Evolutionary conservation across 2,888 invertebrate species (phyloP).

Genomic region (Plusia festucae): DNA sequence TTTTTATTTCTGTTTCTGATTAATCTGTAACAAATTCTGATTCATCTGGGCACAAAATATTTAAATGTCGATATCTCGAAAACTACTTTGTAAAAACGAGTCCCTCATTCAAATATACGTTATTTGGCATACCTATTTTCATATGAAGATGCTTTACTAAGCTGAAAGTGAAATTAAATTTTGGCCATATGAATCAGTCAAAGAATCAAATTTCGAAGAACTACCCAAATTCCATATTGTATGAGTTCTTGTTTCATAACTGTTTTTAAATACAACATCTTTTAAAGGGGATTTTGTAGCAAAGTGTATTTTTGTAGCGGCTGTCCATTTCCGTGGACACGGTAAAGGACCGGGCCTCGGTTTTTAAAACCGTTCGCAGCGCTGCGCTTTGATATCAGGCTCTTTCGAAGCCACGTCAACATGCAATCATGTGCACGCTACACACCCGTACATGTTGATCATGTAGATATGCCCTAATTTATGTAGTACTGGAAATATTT

Average conservation of each 20-base stretch:
- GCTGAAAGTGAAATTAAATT: no score
- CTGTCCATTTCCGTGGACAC: slow-evolving; percentile 67
- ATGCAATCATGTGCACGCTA: slow-evolving; percentile 70
- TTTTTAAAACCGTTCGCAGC: slow-evolving; percentile 72
- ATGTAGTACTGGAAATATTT: slow-evolving; percentile 37
- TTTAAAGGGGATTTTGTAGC: slow-evolving; percentile 36
- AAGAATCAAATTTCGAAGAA: no score
- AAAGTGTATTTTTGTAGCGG: slow-evolving; percentile 51
- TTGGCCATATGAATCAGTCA: no score
- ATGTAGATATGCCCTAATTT: slow-evolving; percentile 53
- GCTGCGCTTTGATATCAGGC: slow-evolving; percentile 75
- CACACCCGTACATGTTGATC: slow-evolving; percentile 50
- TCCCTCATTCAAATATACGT: no score
- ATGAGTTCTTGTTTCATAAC: slow-evolving; percentile 11
- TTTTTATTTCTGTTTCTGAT: no score
- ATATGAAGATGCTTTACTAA: no score
- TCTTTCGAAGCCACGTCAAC: slow-evolving; percentile 70
- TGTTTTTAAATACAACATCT: slow-evolving; percentile 15
- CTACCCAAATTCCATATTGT: slow-evolving; percentile 10
- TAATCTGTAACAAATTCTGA: no score
- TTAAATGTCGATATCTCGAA: no score
- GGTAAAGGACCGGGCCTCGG: slow-evolving; percentile 65
- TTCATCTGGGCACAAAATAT: no score
- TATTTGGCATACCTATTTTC: no score
- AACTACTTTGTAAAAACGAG: no score